These are phyloP conservation scores for Agriopis marginaria DNA, from an alignment of 2,888 invertebrate species.

Conservation along the genomic window DNA sequence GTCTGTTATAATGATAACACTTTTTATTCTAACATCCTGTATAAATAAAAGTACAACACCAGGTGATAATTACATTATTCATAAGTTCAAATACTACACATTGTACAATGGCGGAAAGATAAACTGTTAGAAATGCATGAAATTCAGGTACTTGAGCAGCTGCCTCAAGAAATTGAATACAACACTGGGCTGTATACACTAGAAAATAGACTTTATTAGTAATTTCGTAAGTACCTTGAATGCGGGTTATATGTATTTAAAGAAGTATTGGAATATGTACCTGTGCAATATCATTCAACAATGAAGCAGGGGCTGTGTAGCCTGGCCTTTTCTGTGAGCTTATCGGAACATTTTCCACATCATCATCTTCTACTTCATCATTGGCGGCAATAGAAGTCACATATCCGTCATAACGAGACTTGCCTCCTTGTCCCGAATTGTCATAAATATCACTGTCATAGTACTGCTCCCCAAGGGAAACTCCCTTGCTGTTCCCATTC, in stretches of 20 bases:
- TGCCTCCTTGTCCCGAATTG: constrained; percentile 87
- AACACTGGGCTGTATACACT: too few species aligned
- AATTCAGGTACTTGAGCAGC: too few species aligned
- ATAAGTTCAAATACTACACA: too few species aligned
- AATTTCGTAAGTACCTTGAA: neutral
- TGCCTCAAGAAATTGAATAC: too few species aligned
- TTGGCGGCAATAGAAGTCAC: constrained; percentile 98
- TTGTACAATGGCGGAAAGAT: too few species aligned
- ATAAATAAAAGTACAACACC: too few species aligned
- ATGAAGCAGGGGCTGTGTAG: constrained; percentile 94
- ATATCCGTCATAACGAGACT: constrained; percentile 96
- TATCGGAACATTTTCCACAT: constrained; percentile 92
- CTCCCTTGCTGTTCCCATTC: constrained; percentile 90
- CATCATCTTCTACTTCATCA: constrained; percentile 98
- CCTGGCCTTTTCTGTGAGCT: constrained; percentile 90
- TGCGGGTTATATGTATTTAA: neutral
- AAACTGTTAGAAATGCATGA: too few species aligned
- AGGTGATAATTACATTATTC: too few species aligned
- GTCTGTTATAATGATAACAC: too few species aligned
- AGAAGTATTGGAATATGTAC: constrained; percentile 71
- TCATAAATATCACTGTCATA: constrained; percentile 98
- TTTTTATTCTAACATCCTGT: too few species aligned
- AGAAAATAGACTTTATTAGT: too few species aligned
- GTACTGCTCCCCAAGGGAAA: constrained; percentile 94
- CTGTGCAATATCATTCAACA: constrained; percentile 96